Conservation (phyloP, 2,113 vertebrate genomes). For the Thinocorus orbignyianus region DNA sequence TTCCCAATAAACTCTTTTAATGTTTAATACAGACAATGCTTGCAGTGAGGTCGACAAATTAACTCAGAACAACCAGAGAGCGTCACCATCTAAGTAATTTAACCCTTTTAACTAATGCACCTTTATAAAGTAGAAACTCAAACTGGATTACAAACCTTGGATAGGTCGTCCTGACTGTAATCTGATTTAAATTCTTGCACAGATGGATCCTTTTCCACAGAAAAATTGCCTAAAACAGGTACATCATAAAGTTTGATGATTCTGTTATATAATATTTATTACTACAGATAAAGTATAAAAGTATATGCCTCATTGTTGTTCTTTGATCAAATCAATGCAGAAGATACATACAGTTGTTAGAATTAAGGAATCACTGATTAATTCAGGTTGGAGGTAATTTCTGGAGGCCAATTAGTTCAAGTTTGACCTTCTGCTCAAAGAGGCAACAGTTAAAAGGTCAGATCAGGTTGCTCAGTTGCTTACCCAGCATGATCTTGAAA, state of each 20-base stretch:
- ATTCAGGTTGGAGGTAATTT: background rate
- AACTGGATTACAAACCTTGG: background rate
- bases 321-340: background rate
- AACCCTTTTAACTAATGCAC: background rate
- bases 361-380: background rate
- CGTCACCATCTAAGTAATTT: background rate
- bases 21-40: background rate
- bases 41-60: background rate
- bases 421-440: background rate
- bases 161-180: background rate
- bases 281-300: background rate
- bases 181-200: background rate
- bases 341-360: background rate
- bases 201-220: background rate
- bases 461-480: background rate
- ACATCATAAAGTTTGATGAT: background rate
- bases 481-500: background rate
- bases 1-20: background rate
- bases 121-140: background rate
- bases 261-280: background rate
- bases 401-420: background rate
- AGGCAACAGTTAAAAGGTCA: background rate
- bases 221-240: background rate
- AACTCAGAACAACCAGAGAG: background rate
- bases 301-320: background rate